Conservation (phyloP, 2,888 invertebrate species). For the Meliscaeva auricollis region DNA sequence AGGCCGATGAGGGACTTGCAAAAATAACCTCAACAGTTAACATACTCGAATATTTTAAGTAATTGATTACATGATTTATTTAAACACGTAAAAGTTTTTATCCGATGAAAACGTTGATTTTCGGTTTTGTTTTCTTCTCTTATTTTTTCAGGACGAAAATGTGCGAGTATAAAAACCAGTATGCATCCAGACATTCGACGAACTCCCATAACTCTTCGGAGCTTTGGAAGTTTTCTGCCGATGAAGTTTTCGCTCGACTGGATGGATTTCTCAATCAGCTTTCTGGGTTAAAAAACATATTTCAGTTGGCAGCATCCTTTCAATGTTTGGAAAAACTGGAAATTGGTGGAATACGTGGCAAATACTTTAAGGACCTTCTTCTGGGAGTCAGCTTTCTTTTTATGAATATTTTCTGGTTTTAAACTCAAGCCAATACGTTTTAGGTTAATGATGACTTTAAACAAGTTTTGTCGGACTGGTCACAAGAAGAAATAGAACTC, state of each 20-base stretch:
- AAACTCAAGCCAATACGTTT: not conserved
- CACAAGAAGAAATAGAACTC: constrained; percentile 80
- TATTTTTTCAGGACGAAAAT: constrained; percentile 78
- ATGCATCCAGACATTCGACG: constrained; percentile 77
- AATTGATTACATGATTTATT: constrained; percentile 76
- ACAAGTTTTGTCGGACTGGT: constrained; percentile 82
- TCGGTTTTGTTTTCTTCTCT: not conserved
- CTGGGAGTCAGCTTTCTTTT: constrained; percentile 77
- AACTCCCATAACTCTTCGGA: constrained; percentile 62
- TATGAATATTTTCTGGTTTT: not conserved
- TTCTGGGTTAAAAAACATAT: constrained; percentile 88
- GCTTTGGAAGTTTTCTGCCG: constrained; percentile 90
- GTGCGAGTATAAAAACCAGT: constrained; percentile 81
- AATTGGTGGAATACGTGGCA: constrained; percentile 85
- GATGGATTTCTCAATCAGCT: constrained; percentile 88
- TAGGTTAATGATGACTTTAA: constrained; percentile 82
- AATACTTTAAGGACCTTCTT: constrained; percentile 80
- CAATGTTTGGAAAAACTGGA: constrained; percentile 95
- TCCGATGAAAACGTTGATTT: not conserved
- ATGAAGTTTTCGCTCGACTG: constrained; percentile 89
- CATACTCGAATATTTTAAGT: constrained; percentile 87
- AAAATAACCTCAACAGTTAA: constrained; percentile 86
- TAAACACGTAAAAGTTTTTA: not conserved
- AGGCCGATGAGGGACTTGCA: constrained; percentile 89
- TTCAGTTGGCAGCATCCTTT: constrained; percentile 92